phyloP scores from a whole-genome alignment of 2,113 vertebrate species.

The Eublepharis macularius region DNA sequence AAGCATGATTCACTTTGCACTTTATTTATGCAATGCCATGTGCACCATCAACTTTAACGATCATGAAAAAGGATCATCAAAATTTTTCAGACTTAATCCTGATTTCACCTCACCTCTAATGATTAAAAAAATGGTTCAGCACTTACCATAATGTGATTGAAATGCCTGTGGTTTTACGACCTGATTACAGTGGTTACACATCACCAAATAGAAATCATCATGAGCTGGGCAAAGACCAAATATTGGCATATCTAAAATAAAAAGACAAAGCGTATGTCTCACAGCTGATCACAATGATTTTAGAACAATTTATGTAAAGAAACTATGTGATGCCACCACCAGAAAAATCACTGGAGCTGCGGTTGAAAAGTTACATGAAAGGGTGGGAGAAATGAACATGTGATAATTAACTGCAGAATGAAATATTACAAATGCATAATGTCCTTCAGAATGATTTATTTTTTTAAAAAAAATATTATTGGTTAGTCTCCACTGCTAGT shows the following conservation, averaged over 20 bases:
- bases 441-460: slow-evolving; percentile 47
- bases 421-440: slow-evolving; percentile 50
- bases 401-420: slow-evolving; percentile 51
- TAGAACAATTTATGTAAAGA: slow-evolving; percentile 59
- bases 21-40: slow-evolving; percentile 54
- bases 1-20: slow-evolving; percentile 45
- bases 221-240: slow-evolving; percentile 98
- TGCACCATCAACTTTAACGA: slow-evolving; percentile 45
- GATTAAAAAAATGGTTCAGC: slow-evolving; percentile 68
- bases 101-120: slow-evolving; percentile 72
- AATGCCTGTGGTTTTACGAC: slow-evolving; percentile 99
- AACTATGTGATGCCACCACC: slow-evolving; percentile 50
- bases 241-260: slow-evolving; percentile 94
- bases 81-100: slow-evolving; percentile 69
- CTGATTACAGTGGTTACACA: slow-evolving; percentile 98
- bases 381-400: slow-evolving; percentile 26
- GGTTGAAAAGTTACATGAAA: slow-evolving; percentile 57
- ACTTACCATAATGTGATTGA: slow-evolving; percentile 99
- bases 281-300: slow-evolving; percentile 61
- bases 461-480: slow-evolving; percentile 32
- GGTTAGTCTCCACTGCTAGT: slow-evolving; percentile 48
- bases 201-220: slow-evolving; percentile 99
- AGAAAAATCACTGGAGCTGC: slow-evolving; percentile 52
- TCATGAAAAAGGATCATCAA: slow-evolving; percentile 45
- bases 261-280: slow-evolving; percentile 70